phyloP scores from a whole-genome alignment of 2,797 vertebrate genomes.

The Melanotaenia nigrans region DNA sequence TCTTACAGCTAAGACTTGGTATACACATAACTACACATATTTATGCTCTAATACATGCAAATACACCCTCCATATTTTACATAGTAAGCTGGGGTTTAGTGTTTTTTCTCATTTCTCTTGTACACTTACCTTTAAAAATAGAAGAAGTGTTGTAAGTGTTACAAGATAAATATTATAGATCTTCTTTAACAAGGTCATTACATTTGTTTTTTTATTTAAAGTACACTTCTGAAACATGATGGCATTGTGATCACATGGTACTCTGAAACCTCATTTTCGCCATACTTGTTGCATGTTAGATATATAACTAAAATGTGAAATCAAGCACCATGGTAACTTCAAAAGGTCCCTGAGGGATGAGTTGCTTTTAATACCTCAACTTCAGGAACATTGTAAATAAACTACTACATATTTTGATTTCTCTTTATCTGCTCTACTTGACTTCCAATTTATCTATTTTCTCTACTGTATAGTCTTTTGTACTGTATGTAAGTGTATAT shows the following conservation, averaged over 20 bases:
- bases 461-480: not conserved
- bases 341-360: not conserved
- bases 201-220: not conserved
- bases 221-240: not conserved
- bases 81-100: not conserved
- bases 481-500: not conserved
- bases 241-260: not conserved
- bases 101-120: not conserved
- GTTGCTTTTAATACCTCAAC: not conserved
- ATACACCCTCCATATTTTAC: slow-evolving; percentile 5
- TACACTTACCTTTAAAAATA: not conserved
- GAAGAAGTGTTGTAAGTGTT: not conserved
- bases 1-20: not conserved
- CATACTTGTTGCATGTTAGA: not conserved
- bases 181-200: not conserved
- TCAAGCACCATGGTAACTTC: not conserved
- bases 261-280: not conserved
- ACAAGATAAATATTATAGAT: not conserved
- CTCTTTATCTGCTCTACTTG: not conserved
- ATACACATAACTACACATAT: too few relatives aligned
- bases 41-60: not conserved
- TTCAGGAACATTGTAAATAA: too few relatives aligned
- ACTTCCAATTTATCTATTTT: not conserved
- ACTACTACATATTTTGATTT: not conserved
- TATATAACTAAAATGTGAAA: not conserved